Conservation (phyloP, 2,888 invertebrate genomes). For the Lathronympha strigana region DNA sequence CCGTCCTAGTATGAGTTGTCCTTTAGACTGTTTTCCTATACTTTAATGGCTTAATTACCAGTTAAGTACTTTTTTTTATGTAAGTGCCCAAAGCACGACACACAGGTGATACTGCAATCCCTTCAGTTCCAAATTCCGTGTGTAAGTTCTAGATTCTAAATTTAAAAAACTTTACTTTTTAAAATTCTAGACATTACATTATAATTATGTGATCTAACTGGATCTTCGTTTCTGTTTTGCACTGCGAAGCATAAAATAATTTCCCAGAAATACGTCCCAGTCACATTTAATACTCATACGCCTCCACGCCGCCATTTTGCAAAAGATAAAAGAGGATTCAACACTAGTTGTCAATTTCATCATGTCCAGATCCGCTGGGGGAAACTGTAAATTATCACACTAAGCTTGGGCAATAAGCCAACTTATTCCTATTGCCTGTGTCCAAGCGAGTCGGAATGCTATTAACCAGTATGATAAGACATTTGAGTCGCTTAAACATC, state of each 20-base stretch:
- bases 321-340: constrained; percentile 29
- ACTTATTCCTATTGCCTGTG: not conserved
- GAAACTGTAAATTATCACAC: constrained; percentile 32
- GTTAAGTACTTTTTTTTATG: no score
- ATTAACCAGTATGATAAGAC: not conserved
- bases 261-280: not conserved
- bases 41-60: no score
- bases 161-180: no score
- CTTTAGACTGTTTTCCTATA: no score
- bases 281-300: not conserved
- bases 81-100: no score
- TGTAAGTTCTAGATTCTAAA: no score
- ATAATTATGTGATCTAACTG: no score
- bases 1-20: no score
- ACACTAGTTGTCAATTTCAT: constrained; percentile 33
- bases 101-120: no score
- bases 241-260: not conserved
- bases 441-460: not conserved
- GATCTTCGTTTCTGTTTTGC: not conserved
- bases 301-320: not conserved
- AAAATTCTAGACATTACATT: no score
- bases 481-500: no score
- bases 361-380: constrained; percentile 15
- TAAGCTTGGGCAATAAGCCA: constrained; percentile 35
- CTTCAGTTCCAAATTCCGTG: no score